A percentile compares a stretch with the other conserved stretches of the same genome.
Evolutionary conservation across 2,888 invertebrate species (phyloP).

Genomic region (Epirrhoe tristata): DNA sequence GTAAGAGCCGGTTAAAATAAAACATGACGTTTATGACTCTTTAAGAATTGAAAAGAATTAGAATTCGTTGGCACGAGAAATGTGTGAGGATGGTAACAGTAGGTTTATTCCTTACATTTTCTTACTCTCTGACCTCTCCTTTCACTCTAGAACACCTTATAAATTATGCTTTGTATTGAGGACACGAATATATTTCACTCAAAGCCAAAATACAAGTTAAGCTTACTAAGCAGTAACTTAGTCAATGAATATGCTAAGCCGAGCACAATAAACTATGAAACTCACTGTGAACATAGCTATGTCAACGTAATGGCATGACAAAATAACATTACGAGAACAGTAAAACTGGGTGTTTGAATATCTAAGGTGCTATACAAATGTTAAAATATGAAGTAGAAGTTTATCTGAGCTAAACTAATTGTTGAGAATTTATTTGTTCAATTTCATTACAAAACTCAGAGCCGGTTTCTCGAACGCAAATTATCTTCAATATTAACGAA

Average conservation of each 20-base stretch:
- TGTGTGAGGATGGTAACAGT: too few relatives aligned
- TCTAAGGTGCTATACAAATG: neutral
- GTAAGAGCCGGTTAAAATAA: neutral
- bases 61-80: neutral
- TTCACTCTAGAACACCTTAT: neutral
- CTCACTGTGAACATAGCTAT: constrained; percentile 28
- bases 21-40: neutral
- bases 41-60: neutral
- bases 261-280: constrained; percentile 29
- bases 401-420: too few relatives aligned
- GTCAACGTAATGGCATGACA: constrained; percentile 15
- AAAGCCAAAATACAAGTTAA: neutral
- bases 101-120: neutral
- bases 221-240: constrained; percentile 26
- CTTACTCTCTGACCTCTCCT: neutral
- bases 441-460: too few relatives aligned
- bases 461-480: too few relatives aligned
- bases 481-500: too few relatives aligned
- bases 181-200: neutral
- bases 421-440: too few relatives aligned
- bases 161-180: neutral
- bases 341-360: neutral
- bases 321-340: constrained; percentile 18
- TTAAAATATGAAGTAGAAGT: neutral
- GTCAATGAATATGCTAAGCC: constrained; percentile 31